Base-by-base conservation (phyloP, 2,888 invertebrate genomes). In the Acrobasis suavella region DNA sequence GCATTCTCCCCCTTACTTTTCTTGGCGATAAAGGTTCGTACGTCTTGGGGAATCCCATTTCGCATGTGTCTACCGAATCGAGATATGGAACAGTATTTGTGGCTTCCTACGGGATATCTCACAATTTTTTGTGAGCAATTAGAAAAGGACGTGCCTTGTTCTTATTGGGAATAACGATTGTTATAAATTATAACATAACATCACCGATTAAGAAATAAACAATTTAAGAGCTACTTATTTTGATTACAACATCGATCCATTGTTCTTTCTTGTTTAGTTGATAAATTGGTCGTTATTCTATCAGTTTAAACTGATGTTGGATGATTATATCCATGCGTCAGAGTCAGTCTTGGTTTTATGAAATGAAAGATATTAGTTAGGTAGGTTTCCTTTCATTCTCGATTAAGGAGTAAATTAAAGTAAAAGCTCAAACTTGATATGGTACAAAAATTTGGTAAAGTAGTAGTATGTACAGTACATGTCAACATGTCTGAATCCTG, bases 1-100 rank as follows among this genome's bases (percentile, higher is more conserved):
- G 38, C 38, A 50, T 49, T 52, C 49, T 49, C 55, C 22, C n/a
- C 49, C 55, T 50, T 55, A 17, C 37, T 55, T 55, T 55, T 42
- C 51, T 38, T 60, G 22, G 42, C 54, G 61, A 50, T 60, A 60
- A 50, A 50, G 50, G 58, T 59, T 38, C 59, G 50, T 51, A 51
- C 42, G 60, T 51, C 42, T 51, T 22, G 39, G 51, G 39, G 60
- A 60, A 60, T 60, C 39, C 51, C 51, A 60, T 60, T 60, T 60
- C 51, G 60, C 42, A 60, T 51, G 51, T 52, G 60, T 60, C 60
- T 42, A 60, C 17, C 42, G 16, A 42, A 51, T 51, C 60, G 60
- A 42, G 60, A 60, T 60, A 60, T 60, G 51, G 60, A 22, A 52
- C 17, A 52, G 50, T 50, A 50, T 42, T 56, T 56, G 51, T 51